Evolutionary conservation across 2,888 invertebrate species (phyloP).

Genomic region (Dorcus parallelipipedus): DNA sequence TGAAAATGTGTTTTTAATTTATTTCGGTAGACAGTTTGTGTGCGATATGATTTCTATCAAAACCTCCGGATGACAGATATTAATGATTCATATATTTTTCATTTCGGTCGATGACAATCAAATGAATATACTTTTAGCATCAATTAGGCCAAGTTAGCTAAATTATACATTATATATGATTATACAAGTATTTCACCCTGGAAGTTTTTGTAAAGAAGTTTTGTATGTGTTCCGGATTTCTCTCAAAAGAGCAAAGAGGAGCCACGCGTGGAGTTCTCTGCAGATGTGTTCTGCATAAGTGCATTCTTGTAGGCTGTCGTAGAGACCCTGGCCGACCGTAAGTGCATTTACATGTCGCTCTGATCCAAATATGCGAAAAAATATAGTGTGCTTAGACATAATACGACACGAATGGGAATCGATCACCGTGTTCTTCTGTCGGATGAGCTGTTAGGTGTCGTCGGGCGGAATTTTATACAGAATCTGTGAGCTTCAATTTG

Average conservation of each 20-base stretch:
- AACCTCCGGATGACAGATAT: no score
- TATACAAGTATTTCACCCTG: no score
- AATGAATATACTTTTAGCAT: no score
- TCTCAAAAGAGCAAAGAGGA: conserved; percentile 8
- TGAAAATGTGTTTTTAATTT: no score
- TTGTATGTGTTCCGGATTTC: background rate
- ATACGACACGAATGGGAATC: conserved; percentile 47
- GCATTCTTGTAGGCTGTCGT: conserved; percentile 48
- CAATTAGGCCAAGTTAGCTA: no score
- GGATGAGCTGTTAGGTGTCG: conserved; percentile 36
- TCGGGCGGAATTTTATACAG: background rate
- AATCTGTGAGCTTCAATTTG: background rate
- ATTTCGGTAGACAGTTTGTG: no score
- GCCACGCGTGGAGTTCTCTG: conserved; percentile 33
- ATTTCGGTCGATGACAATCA: no score
- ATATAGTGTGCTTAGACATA: conserved; percentile 46
- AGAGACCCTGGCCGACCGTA: conserved; percentile 45
- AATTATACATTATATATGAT: no score
- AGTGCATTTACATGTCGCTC: conserved; percentile 51
- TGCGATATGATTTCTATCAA: no score
- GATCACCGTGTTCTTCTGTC: conserved; percentile 42
- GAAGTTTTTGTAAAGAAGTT: no score
- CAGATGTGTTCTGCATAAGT: conserved; percentile 44
- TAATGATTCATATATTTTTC: no score
- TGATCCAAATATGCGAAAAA: conserved; percentile 45